Conservation (phyloP, 2,797 vertebrate species). For the Poecile montanus region DNA sequence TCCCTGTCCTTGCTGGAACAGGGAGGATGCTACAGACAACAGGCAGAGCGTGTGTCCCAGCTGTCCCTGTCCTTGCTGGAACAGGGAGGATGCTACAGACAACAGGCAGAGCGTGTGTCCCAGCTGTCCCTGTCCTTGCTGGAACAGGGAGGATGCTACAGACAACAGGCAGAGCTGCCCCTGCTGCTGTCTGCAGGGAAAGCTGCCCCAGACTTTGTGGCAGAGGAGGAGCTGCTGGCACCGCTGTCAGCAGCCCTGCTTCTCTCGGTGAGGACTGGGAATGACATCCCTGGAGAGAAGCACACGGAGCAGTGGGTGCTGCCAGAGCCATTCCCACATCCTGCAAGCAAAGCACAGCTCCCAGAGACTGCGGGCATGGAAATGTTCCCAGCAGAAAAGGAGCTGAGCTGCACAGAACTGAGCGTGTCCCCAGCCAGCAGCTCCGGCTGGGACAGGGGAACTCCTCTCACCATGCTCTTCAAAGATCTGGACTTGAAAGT, state of each 20-base stretch:
- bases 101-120: neutral
- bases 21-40: slow-evolving; percentile 7
- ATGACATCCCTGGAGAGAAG: neutral
- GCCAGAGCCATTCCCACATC: neutral
- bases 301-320: neutral
- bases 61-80: neutral
- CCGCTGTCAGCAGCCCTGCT: neutral
- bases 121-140: neutral
- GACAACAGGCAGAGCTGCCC: neutral
- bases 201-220: neutral
- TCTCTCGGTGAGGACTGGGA: neutral
- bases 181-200: neutral
- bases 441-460: neutral
- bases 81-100: slow-evolving; percentile 7
- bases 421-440: neutral
- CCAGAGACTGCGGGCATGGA: neutral
- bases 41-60: neutral
- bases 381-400: neutral
- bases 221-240: neutral
- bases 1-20: neutral
- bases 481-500: slow-evolving; percentile 72
- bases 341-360: neutral
- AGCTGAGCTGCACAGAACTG: neutral
- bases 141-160: slow-evolving; percentile 20
- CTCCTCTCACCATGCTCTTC: slow-evolving; percentile 57